Conservation (phyloP, 2,888 invertebrate genomes). For the Tuberolachnus salignus region DNA sequence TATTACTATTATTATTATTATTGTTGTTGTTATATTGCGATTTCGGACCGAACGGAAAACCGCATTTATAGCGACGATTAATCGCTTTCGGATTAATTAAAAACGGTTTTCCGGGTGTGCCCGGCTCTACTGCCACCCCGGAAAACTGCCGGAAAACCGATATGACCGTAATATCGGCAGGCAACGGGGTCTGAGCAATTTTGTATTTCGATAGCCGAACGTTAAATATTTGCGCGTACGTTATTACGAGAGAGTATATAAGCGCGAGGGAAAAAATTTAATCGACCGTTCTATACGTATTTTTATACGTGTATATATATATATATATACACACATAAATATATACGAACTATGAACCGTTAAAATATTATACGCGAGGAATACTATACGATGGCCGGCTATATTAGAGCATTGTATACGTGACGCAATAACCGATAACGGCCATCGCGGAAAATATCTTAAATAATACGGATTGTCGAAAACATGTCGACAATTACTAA, state of each 20-base stretch:
- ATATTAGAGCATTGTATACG: not conserved
- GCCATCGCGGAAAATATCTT: too few species aligned
- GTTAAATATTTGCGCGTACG: too few species aligned
- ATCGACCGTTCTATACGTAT: not conserved
- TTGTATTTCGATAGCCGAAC: not conserved
- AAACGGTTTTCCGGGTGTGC: not conserved
- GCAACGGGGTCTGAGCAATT: not conserved
- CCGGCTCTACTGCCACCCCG: not conserved
- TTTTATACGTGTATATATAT: not conserved
- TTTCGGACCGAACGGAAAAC: not conserved
- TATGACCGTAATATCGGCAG: too few species aligned
- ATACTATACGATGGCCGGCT: too few species aligned
- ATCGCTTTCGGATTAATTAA: conserved; percentile 17
- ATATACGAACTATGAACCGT: too few species aligned
- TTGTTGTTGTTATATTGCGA: too few species aligned
- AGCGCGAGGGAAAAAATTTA: not conserved
- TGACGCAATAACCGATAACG: conserved; percentile 30
- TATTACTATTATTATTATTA: too few species aligned
- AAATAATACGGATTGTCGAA: conserved; percentile 7
- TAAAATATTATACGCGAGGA: too few species aligned
- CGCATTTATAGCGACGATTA: not conserved
- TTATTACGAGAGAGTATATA: too few species aligned
- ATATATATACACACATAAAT: too few species aligned
- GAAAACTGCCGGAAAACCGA: not conserved
- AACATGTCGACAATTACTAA: conserved; percentile 1